Conservation (phyloP, 2,113 vertebrate species). For the Sturnira hondurensis region DNA sequence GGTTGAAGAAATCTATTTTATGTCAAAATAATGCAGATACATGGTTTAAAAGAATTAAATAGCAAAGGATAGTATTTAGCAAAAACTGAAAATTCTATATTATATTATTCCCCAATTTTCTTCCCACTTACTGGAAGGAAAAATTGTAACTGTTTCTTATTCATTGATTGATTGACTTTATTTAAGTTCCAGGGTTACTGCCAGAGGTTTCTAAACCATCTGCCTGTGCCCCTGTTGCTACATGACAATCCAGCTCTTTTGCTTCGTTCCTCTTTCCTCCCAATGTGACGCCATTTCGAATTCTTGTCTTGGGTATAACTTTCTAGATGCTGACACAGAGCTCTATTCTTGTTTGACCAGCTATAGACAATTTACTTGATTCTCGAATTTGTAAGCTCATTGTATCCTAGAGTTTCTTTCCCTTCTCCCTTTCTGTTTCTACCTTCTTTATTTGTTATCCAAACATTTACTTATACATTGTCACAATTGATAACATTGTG, state of each 20-base stretch:
- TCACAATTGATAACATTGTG: neutral
- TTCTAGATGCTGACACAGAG: neutral
- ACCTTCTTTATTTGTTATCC: neutral
- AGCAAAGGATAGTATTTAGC: neutral
- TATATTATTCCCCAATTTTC: neutral
- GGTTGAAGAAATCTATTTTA: neutral
- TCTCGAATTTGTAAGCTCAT: neutral
- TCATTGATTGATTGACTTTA: neutral
- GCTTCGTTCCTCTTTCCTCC: neutral
- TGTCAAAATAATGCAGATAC: neutral
- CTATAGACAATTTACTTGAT: neutral
- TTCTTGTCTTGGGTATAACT: neutral
- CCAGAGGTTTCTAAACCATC: neutral
- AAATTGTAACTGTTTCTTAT: neutral
- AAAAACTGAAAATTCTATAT: neutral
- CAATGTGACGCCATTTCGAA: neutral
- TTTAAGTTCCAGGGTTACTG: neutral
- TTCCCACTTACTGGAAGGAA: neutral
- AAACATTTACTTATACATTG: neutral
- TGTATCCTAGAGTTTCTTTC: neutral
- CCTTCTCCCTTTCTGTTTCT: neutral
- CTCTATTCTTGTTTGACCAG: neutral
- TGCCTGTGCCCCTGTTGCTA: neutral
- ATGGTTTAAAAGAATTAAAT: conserved; percentile 12
- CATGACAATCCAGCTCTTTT: neutral